Conservation (phyloP, 2,113 vertebrate species). For the Rhagologus leucostigma region DNA sequence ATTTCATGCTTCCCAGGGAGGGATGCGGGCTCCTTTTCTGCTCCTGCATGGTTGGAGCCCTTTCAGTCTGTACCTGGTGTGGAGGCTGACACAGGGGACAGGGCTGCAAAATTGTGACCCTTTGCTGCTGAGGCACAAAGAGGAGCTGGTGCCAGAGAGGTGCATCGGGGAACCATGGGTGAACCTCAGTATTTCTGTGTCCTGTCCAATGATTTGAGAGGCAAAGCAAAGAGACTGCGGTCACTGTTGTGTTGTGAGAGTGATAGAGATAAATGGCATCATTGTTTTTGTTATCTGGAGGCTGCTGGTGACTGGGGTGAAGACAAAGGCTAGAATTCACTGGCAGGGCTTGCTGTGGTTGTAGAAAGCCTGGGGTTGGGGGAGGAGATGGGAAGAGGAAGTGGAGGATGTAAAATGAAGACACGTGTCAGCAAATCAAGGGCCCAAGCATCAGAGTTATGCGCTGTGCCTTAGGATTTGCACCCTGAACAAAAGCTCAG, state of each 20-base stretch:
- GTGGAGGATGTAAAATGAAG: not conserved
- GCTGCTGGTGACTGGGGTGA: not conserved
- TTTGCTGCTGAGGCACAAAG: not conserved
- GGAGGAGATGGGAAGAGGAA: constrained; percentile 2
- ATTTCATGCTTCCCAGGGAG: not conserved
- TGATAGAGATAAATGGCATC: constrained; percentile 18
- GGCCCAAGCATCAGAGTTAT: not conserved
- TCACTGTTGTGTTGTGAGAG: not conserved
- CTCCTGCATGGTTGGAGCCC: not conserved
- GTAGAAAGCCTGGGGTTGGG: not conserved
- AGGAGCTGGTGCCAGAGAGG: not conserved
- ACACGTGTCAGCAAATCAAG: not conserved
- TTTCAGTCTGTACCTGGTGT: not conserved
- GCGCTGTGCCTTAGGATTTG: not conserved
- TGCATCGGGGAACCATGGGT: not conserved
- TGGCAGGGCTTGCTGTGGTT: not conserved
- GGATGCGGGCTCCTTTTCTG: not conserved
- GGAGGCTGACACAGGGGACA: not conserved
- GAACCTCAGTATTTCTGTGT: not conserved
- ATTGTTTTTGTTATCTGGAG: constrained; percentile 38
- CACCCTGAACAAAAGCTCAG: not conserved
- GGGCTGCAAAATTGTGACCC: not conserved
- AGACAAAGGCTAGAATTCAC: constrained; percentile 53
- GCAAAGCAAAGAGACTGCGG: not conserved
- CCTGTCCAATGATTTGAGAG: not conserved